Evolutionary conservation across 2,888 invertebrate genomes (phyloP), one percentile per base, ranked within the genome.

Genomic region (Calliopum simillimum): DNA sequence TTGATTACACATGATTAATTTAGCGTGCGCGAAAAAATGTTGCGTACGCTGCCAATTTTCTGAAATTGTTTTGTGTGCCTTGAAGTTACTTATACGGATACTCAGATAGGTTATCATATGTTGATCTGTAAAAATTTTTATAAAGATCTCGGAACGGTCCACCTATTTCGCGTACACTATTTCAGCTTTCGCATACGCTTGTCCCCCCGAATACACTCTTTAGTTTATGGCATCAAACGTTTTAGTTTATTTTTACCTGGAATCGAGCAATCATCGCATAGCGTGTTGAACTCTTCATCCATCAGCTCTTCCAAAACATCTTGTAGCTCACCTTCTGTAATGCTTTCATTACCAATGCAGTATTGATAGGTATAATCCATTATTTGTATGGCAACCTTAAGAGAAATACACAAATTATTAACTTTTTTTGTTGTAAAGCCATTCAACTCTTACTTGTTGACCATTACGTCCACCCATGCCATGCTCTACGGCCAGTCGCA

Each of bases 201-300:
- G n/a, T n/a, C n/a, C n/a, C n/a, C n/a, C n/a, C n/a, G n/a, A n/a
- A n/a, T n/a, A n/a, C n/a, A n/a, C n/a, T n/a, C n/a, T n/a, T n/a
- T n/a, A n/a, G n/a, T n/a, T n/a, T n/a, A n/a, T 33, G 33, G 8
- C 33, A 6, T 33, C 25, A 33, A 33, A 4, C 4, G 8, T 33
- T 33, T 4, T 8, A 1, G 8, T 6, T 1, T 6, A 33, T 33
- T 19, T 19, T 68, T 81, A 90, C 90, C 91, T 85, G 87, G 88
- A 33, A 91, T 89, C 14, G 92, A 92, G 76, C 89, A 88, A 79
- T 93, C 93, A 84, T 92, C 91, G 80, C 92, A 92, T 5, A 91
- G 87, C 41, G 92, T 92, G 71, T 92, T 89, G 83, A 93, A 92
- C 79, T 92, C 91, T 79, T 92, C 90, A 82, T 93, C 92, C 89